Evolutionary conservation across 2,888 invertebrate species (phyloP).

Genomic region (Mantis religiosa): DNA sequence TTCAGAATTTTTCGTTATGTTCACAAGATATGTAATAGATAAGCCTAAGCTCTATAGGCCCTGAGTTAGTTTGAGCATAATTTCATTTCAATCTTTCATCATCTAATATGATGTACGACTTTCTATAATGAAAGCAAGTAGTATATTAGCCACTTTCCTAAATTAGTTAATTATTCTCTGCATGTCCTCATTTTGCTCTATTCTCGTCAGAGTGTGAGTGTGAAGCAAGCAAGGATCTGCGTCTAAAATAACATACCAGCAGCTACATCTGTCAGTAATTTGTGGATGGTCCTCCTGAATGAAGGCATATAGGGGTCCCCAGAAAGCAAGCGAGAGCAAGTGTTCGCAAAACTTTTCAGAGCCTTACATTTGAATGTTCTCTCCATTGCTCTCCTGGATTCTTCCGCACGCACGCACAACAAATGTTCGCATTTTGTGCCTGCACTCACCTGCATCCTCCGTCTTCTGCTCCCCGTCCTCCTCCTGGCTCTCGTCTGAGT

Average conservation of each 20-base stretch:
- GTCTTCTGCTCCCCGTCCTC: conserved; percentile 43
- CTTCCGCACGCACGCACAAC: not conserved
- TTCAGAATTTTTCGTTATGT: no score
- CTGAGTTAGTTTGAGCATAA: no score
- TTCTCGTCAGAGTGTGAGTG: no score
- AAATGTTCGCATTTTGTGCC: not conserved
- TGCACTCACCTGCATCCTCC: conserved; percentile 48
- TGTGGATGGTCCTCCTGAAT: not conserved
- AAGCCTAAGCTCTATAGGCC: no score
- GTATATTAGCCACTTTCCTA: no score
- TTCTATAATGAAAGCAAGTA: no score
- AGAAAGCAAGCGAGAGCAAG: not conserved
- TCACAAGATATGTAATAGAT: no score
- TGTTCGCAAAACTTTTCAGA: not conserved
- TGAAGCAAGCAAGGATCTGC: not conserved
- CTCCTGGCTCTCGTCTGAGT: conserved; percentile 60
- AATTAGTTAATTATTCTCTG: no score
- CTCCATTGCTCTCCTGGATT: not conserved
- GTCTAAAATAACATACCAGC: not conserved
- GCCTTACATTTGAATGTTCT: not conserved
- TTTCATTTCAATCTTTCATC: no score
- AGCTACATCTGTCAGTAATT: not conserved
- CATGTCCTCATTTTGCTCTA: no score
- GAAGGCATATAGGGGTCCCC: not conserved
- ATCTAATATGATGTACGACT: no score